Base-by-base conservation (phyloP, 1,140 invertebrate genomes). In the Paramacrobiotus metropolitanus region DNA sequence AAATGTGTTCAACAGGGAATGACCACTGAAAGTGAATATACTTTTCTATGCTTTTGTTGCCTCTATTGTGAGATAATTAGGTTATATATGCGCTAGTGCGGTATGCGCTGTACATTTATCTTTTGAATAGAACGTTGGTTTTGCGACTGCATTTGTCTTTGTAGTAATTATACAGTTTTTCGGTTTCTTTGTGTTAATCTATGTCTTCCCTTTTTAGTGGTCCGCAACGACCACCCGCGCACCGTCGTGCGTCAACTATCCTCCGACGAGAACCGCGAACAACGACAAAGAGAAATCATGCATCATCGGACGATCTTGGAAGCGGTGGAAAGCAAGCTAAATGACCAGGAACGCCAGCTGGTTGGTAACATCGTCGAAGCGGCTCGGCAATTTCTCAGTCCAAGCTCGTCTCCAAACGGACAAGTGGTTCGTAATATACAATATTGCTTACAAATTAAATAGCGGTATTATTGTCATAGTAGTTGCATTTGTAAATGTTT, bases 231-330 rank as follows among this genome's bases (percentile, higher is more conserved):
- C 59, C 66, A 67, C 59, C 71, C 75, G 62, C 66, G 73, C 59
- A 65, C 64, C 20, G 73, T 72, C 1, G 75, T 75, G 61, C 63
- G 73, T 31, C 70, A 71, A 61, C 60, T 74, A 24, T n/a, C n/a
- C n/a, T 75, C 75, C 61, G 73, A 74, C 64, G 70, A 71, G 4
- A 74, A 74, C 61, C 68, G 73, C 44, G 65, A 71, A 59, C 61
- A 68, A 30, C 62, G 68, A 59, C 67, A 68, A 28, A 30, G 68
- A 28, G 28, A 21, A 4, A 3, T 31, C 44, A n/a, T 64, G 4
- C 55, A 29, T 3, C 9, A 3, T 24, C 55, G 29, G n/a, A 18
- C 24, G 15, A 30, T 30, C 21, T n/a, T 4, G 59, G 30, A 59
- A 15, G 15, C 28, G 29, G 15, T 40, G 15, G 24, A 18, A 15